phyloP scores from a whole-genome alignment of 2,797 vertebrate genomes.

The Megaceryle alcyon region DNA sequence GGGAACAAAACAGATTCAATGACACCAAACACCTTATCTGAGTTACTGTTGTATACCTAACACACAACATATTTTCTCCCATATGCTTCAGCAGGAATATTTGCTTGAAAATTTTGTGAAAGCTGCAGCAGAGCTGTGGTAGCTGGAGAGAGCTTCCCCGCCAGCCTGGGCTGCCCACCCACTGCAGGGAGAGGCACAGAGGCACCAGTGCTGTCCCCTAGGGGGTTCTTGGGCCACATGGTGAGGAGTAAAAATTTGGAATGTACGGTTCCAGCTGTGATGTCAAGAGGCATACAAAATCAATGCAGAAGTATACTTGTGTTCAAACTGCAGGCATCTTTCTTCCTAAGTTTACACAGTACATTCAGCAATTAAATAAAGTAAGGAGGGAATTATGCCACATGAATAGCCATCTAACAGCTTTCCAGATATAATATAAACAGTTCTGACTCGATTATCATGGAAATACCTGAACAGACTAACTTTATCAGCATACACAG shows the following conservation, averaged over 20 bases:
- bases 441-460: background rate
- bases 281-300: background rate
- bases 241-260: background rate
- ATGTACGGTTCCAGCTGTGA: background rate
- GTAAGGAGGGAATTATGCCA: background rate
- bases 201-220: background rate
- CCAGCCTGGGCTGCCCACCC: background rate
- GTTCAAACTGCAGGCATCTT: background rate
- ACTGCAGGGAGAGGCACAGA: fast-evolving
- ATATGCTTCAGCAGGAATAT: background rate
- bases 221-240: background rate
- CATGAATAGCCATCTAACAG: background rate
- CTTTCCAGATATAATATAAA: background rate
- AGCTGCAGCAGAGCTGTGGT: background rate
- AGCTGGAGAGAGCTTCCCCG: background rate
- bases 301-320: background rate
- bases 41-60: background rate
- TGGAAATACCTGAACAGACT: background rate
- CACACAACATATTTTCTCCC: background rate
- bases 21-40: background rate
- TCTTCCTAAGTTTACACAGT: background rate
- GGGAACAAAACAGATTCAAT: background rate
- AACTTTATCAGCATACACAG: background rate
- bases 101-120: background rate
- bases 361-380: background rate